Evolutionary conservation across 2,797 vertebrate genomes (phyloP).

Genomic region (Eleutherodactylus coqui): DNA sequence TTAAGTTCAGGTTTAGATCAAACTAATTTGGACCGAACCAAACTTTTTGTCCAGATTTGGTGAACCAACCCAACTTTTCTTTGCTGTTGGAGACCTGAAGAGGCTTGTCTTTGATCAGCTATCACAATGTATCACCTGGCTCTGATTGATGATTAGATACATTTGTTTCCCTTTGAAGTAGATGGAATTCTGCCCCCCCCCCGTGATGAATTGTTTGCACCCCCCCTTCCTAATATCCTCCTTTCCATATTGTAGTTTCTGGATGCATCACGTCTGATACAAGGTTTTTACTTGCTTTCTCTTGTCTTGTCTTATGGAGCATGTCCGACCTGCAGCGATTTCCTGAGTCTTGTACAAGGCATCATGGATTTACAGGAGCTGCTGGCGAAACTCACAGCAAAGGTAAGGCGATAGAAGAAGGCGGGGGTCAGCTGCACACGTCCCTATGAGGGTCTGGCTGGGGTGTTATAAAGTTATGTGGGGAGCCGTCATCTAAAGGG

Average conservation of each 20-base stretch:
- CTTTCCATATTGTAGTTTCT: not conserved
- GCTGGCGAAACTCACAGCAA: slow-evolving; percentile 95
- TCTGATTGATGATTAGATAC: slow-evolving; percentile 10
- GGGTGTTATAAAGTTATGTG: too few relatives aligned
- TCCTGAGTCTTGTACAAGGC: slow-evolving; percentile 95
- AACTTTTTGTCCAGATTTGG: too few relatives aligned
- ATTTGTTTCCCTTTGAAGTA: not conserved
- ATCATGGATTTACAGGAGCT: slow-evolving; percentile 99
- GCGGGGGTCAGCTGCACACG: not conserved
- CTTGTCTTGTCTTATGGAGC: slow-evolving; percentile 80
- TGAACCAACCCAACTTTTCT: too few relatives aligned
- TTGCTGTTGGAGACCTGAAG: not conserved
- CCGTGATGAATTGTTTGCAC: not conserved
- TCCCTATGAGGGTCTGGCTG: too few relatives aligned
- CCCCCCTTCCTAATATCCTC: slow-evolving; percentile 5
- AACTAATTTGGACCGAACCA: too few relatives aligned
- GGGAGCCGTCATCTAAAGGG: too few relatives aligned
- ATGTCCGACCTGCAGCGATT: slow-evolving; percentile 97
- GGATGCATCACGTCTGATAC: not conserved
- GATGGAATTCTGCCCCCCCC: not conserved
- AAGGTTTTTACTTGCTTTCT: slow-evolving; percentile 60
- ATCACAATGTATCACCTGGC: slow-evolving; percentile 4
- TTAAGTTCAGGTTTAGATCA: too few relatives aligned
- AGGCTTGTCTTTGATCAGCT: not conserved
- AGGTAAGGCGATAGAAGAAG: slow-evolving; percentile 76